Base-by-base conservation (phyloP, 2,888 invertebrate species). In the Epicampocera succincta region DNA sequence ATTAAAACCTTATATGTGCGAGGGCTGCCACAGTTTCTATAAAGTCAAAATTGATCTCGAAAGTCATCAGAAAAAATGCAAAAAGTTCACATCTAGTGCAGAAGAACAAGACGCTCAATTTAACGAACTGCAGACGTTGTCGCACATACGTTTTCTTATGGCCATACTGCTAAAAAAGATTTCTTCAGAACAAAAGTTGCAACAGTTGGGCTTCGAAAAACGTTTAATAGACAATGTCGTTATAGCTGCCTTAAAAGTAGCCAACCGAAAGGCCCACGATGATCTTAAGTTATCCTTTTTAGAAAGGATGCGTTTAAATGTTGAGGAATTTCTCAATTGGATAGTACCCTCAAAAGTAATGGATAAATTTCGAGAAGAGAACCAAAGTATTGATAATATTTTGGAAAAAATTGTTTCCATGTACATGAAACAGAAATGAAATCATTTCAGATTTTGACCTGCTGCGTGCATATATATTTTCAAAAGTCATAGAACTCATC, bases 111-210 rank as follows among this genome's bases (percentile, higher is more conserved):
- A 84, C 29, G 84, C 83, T 19, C 80, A 83, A 56, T 71, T 65
- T 15, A 66, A 77, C 58, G 87, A 90, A 61, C 50, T 79, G 3
- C 85, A 95, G 94, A 92, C 93, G 0, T 91, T 96, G 40, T 94
- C 95, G 69, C 94, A 94, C 85, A 94, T 97, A 94, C 93, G 97
- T 76, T 93, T 96, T 84, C 93, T 96, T 46, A 92, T 97, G 84
- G 97, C 96, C 1, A 94, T 96, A 52, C 92, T 97, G 50, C 91
- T 97, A 68, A 96, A 96, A 86, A 95, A 95, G 90, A 96, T 97
- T 84, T 96, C 96, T 17, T 94, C 94, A n/a, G 94, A 94, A 84
- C 95, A 95, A 85, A 94, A 95, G 86, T 92, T 97, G 56, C 94
- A 94, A 82, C 95, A 94, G 86, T 91, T 97, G 87, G 96, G 97